Conservation (phyloP, 2,888 invertebrate species). For the Agrilus biguttatus region DNA sequence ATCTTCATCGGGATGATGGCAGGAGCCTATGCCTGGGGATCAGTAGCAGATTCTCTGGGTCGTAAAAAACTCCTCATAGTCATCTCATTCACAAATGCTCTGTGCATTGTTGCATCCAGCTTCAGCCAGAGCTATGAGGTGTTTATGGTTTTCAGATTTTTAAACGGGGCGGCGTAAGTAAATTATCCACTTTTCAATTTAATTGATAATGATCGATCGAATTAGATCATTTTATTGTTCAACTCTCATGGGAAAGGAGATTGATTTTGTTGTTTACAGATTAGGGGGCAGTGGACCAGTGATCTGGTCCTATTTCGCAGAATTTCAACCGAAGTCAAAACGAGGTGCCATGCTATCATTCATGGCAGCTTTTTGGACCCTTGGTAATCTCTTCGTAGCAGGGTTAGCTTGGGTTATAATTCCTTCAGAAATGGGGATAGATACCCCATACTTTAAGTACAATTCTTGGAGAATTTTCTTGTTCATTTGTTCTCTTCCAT, state of each 20-base stretch:
- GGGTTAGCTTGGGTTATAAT: slow-evolving; percentile 67
- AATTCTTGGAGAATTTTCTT: slow-evolving; percentile 89
- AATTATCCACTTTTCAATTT: neutral
- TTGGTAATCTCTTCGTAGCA: slow-evolving; percentile 84
- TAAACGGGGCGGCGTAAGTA: slow-evolving; percentile 89
- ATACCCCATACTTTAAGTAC: slow-evolving; percentile 56
- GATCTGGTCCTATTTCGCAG: slow-evolving; percentile 90
- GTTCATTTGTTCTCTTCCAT: slow-evolving; percentile 75
- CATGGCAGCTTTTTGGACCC: slow-evolving; percentile 92
- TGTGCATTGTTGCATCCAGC: slow-evolving; percentile 82
- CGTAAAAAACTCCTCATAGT: slow-evolving; percentile 78
- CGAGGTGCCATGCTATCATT: slow-evolving; percentile 86
- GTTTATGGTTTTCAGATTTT: slow-evolving; percentile 80
- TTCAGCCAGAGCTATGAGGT: slow-evolving; percentile 78
- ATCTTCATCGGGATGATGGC: slow-evolving; percentile 75
- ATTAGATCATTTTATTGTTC: no score
- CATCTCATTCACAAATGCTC: slow-evolving; percentile 78
- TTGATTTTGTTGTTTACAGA: slow-evolving; percentile 32
- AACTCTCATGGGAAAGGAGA: no score
- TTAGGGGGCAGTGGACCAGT: slow-evolving; percentile 83
- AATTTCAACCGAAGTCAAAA: slow-evolving; percentile 83
- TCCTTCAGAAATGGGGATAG: slow-evolving; percentile 58
- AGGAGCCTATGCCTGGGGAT: slow-evolving; percentile 87
- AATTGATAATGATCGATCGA: no score
- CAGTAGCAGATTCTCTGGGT: slow-evolving; percentile 77